Conservation (phyloP, 1,140 invertebrate genomes). For the Drosophila nasuta region DNA sequence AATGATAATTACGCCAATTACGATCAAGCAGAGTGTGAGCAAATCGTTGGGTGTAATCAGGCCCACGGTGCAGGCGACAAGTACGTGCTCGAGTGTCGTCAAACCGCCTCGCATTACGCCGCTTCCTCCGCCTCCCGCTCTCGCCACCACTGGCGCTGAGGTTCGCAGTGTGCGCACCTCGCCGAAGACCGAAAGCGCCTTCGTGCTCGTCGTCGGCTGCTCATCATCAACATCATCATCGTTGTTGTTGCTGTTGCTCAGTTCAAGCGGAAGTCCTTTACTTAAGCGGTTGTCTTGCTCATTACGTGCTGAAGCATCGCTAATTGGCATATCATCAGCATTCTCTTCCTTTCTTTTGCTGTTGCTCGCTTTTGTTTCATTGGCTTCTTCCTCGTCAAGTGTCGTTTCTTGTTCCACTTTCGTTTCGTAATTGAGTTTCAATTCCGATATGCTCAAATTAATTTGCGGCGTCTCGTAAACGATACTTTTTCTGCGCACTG, state of each 20-base stretch:
- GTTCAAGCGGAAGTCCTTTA: constrained; percentile 62
- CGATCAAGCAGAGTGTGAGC: constrained; percentile 88
- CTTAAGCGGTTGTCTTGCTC: constrained; percentile 28
- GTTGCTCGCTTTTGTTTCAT: constrained; percentile 30
- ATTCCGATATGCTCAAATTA: constrained; percentile 73
- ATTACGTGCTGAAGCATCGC: constrained; percentile 56
- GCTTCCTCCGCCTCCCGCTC: constrained; percentile 12
- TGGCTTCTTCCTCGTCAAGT: constrained; percentile 47
- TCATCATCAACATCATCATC: constrained; percentile 19
- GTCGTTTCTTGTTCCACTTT: constrained; percentile 39
- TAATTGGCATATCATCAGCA: constrained; percentile 44
- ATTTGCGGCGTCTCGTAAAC: constrained; percentile 77
- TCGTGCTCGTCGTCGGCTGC: constrained; percentile 65
- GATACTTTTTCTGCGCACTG: constrained; percentile 50
- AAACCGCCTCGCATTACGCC: constrained; percentile 46
- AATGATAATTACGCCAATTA: constrained; percentile 89
- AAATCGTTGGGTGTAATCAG: constrained; percentile 86
- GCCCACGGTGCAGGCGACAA: constrained; percentile 82
- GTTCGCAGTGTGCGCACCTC: constrained; percentile 53
- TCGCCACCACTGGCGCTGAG: constrained; percentile 21
- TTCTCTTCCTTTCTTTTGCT: constrained; percentile 9
- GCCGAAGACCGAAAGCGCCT: constrained; percentile 72
- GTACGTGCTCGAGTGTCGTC: constrained; percentile 81
- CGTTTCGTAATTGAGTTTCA: constrained; percentile 72
- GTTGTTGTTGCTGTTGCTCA: not conserved